These are phyloP conservation scores for Boleophthalmus pectinirostris DNA, from an alignment of 2,113 vertebrate species.

Conservation along the genomic window DNA sequence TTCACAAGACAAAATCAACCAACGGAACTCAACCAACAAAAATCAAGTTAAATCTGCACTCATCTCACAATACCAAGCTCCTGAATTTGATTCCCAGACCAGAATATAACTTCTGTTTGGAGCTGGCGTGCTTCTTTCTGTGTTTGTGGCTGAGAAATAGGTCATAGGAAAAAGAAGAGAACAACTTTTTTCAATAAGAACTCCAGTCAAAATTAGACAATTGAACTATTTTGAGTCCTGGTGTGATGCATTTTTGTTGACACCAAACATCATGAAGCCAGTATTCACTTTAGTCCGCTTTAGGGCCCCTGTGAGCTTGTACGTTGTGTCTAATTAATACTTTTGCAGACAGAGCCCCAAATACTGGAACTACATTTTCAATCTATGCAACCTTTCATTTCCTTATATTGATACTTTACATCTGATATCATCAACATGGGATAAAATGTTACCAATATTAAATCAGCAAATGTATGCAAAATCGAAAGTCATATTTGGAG, in stretches of 20 bases:
- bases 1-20: too few species aligned
- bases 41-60: too few species aligned
- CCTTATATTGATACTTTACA: not conserved
- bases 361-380: not conserved
- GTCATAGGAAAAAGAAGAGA: too few species aligned
- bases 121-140: not conserved
- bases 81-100: too few species aligned
- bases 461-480: too few species aligned
- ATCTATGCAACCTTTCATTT: not conserved
- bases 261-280: not conserved
- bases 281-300: not conserved
- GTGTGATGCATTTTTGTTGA: not conserved
- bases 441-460: too few species aligned
- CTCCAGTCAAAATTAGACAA: not conserved
- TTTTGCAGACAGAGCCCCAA: not conserved
- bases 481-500: too few species aligned
- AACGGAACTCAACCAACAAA: too few species aligned
- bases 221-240: not conserved
- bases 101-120: too few species aligned
- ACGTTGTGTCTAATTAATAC: not conserved
- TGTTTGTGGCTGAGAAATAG: not conserved
- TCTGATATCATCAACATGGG: not conserved
- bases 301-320: not conserved
- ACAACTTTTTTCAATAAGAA: not conserved
- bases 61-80: too few species aligned